Percentiles rank a stretch among this genome's conserved stretches.
Evolutionary conservation across 2,797 vertebrate species (phyloP).

Genomic region (Potorous gilbertii): DNA sequence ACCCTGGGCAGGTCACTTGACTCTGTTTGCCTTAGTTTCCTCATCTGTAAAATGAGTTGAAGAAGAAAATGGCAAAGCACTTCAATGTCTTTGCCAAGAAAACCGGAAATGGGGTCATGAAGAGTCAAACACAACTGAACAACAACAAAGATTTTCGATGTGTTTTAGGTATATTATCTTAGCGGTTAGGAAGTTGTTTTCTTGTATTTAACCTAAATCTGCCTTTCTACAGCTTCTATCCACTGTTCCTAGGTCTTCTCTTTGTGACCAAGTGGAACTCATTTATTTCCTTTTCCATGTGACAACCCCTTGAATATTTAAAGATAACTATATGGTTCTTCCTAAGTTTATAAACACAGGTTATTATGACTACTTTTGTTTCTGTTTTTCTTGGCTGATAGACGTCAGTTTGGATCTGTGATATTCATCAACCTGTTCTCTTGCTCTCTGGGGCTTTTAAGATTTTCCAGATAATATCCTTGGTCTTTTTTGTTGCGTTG

Average conservation of each 20-base stretch:
- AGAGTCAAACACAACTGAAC: neutral
- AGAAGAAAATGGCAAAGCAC: neutral
- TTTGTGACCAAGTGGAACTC: neutral
- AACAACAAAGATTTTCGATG: neutral
- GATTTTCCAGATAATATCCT: neutral
- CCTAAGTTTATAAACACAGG: neutral
- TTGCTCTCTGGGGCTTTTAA: neutral
- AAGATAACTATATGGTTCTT: neutral
- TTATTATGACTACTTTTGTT: neutral
- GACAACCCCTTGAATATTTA: neutral
- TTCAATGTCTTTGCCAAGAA: neutral
- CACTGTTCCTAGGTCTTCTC: neutral
- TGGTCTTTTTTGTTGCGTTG: neutral
- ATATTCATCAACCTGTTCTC: neutral
- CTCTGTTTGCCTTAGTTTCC: neutral
- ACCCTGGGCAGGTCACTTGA: neutral
- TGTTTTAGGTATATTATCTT: neutral
- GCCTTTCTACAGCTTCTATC: neutral
- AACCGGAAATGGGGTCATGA: neutral
- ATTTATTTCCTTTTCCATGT: neutral
- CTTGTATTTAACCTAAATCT: neutral
- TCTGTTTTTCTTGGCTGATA: neutral
- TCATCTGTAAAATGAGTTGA: neutral
- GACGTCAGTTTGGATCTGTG: neutral
- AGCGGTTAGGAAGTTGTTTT: neutral